A percentile compares a stretch with the other conserved stretches of the same genome.
phyloP scores from a whole-genome alignment of 2,888 invertebrate genomes.

The Brenthis hecate region DNA sequence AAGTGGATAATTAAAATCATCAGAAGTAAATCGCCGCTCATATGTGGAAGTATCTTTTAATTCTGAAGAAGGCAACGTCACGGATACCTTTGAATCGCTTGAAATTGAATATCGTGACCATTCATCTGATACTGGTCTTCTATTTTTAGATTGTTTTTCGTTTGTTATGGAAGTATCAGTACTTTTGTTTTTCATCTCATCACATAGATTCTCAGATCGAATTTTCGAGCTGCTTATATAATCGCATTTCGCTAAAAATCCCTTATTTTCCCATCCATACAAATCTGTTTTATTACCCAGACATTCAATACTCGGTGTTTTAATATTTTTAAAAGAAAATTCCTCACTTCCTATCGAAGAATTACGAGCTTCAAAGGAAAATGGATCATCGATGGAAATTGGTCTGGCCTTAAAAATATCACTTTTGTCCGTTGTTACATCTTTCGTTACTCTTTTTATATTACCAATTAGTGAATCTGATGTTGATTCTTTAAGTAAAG shows the following conservation, averaged over 20 bases:
- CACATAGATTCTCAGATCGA: conserved; percentile 41
- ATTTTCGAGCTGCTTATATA: conserved; percentile 46
- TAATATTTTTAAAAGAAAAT: conserved; percentile 55
- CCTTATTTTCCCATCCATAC: conserved; percentile 81
- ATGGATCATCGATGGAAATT: conserved; percentile 76
- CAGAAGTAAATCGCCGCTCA: conserved; percentile 60
- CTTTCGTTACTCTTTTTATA: conserved; percentile 57
- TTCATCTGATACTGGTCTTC: conserved; percentile 53
- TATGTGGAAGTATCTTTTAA: conserved; percentile 61
- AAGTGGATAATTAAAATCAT: conserved; percentile 66
- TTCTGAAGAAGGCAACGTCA: conserved; percentile 64
- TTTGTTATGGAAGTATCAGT: conserved; percentile 45
- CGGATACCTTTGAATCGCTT: conserved; percentile 65
- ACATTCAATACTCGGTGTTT: conserved; percentile 71
- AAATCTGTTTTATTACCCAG: conserved; percentile 74
- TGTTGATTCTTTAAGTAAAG: conserved; percentile 71
- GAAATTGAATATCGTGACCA: conserved; percentile 69
- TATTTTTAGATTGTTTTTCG: conserved; percentile 39
- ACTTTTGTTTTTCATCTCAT: conserved; percentile 53
- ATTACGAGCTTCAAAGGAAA: conserved; percentile 65
- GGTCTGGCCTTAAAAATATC: conserved; percentile 69
- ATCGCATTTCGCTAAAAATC: conserved; percentile 70
- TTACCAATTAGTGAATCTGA: conserved; percentile 75
- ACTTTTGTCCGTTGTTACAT: conserved; percentile 54
- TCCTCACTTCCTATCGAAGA: conserved; percentile 51